Base-by-base conservation (phyloP, 2,113 vertebrate genomes). In the Charadrius vociferus region DNA sequence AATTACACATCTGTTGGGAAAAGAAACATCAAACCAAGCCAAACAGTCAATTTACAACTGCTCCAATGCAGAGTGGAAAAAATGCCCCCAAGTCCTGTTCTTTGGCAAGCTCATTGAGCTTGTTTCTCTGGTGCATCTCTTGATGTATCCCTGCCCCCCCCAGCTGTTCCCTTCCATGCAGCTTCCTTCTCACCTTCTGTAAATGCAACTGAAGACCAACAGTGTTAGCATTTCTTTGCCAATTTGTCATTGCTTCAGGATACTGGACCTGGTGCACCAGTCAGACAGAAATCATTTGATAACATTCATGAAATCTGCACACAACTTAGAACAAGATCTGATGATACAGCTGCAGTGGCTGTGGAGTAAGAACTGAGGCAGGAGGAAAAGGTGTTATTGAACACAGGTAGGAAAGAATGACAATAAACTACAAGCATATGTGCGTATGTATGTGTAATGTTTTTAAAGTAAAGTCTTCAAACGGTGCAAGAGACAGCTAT, bases 61-160 rank as follows among this genome's bases (percentile, higher is more conserved):
- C 24, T 83, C 8, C 67, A 55, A 83, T 56, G 12, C 1, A 73
- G n/a, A 55, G 47, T 23, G 22, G 7, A 39, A 43, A 75, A 90
- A 88, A 47, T 19, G 37, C 1, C 14, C 2, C 12, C 1, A 59
- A 56, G 14, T 32, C 17, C 34, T 59, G 14, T 16, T 52, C 39
- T 75, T 59, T 24, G 58, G 58, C 45, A 90, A 74, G 23, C 8
- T 81, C 22, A 37, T 32, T 37, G 21, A 61, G 4, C 8, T 72
- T 32, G 8, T 27, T 65, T 63, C 9, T 56, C 23, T 39, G 13
- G 5, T 37, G 20, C 3, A 2, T 24, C 37, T 74, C 73, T 58
- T 55, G 12, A 47, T 45, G 10, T 21, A 58, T 24, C 2, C 2
- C 0, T 29, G n/a, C 5, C n/a, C 7, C 17, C 11, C 3, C 3